Evolutionary conservation across 1,140 invertebrate genomes (phyloP).

Genomic region (Thrips palmi): DNA sequence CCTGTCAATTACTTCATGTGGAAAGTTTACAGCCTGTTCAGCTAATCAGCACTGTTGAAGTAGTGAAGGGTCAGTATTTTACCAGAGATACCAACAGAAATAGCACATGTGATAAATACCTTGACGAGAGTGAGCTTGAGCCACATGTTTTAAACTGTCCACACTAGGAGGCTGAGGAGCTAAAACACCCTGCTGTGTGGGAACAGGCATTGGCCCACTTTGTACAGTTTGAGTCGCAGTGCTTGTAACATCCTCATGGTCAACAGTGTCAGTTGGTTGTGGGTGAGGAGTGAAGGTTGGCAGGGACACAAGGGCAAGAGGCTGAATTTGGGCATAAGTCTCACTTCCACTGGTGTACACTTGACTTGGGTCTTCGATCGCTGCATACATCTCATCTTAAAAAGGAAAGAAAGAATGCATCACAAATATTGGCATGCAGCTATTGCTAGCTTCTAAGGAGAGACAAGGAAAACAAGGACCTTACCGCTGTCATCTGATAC

Average conservation of each 20-base stretch:
- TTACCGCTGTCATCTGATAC: conserved; percentile 69
- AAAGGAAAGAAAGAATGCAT: conserved; percentile 15
- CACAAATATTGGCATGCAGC: not conserved
- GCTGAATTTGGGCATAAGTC: conserved; percentile 73
- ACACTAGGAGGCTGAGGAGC: conserved; percentile 36
- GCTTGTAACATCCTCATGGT: conserved; percentile 13
- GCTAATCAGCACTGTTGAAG: too few species aligned
- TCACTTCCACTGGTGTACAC: conserved; percentile 65
- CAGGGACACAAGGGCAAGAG: conserved; percentile 30
- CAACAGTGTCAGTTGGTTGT: conserved; percentile 12
- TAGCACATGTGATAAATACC: conserved; percentile 23
- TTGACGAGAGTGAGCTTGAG: conserved; percentile 50
- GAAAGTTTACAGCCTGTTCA: too few species aligned
- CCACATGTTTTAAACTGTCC: conserved; percentile 36
- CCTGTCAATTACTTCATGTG: not conserved
- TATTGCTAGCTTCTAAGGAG: not conserved
- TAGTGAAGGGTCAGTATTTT: not conserved
- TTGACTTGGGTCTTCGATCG: conserved; percentile 58
- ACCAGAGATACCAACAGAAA: not conserved
- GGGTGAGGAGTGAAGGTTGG: too few species aligned
- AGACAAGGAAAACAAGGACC: conserved; percentile 10
- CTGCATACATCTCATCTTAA: conserved; percentile 74
- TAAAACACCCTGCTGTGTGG: conserved; percentile 18
- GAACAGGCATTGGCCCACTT: conserved; percentile 13
- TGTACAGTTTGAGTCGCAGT: not conserved